Base-by-base conservation (phyloP, 1,140 invertebrate species). In the Drosophila trapezifrons region DNA sequence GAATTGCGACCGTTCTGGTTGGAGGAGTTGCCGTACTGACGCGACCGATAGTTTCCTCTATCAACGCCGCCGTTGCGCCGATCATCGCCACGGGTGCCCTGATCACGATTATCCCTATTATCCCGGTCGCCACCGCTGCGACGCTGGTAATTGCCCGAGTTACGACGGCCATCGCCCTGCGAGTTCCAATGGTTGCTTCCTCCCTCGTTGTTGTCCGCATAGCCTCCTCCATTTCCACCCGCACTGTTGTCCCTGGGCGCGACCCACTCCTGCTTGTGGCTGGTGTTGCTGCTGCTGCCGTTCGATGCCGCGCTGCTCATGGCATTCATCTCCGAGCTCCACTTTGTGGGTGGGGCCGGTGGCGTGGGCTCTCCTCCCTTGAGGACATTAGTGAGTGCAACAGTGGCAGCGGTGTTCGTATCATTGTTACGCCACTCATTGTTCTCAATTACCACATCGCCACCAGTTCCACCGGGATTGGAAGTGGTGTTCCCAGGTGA, bases 241-340 rank as follows among this genome's bases (percentile, higher is more conserved):
- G 59, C 71, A 40, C 77, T 80, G 27, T 90, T 75, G 54, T 91
- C 90, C 9, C 85, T 73, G 22, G 70, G 80, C 9, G 85, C 67
- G 9, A 82, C 67, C 90, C 90, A 91, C 27, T 91, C 90, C 47
- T 90, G 90, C 46, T 91, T 91, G 47, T 56, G 55, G 37, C 81
- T 74, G 54, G 62, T 84, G 81, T 65, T 59, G 54, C 75, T 74
- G 46, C 77, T 75, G 72, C 72, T 82, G 52, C 78, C 74, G 43
- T 80, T 90, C 0, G 82, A 79, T 12, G 79, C 76, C 2, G 83
- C 72, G 1, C 77, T 77, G 35, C 76, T 80, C 76, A 90, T 69
- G n/a, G 90, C 78, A 64, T 91, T 91, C 78, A 92, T 86, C 37
- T 92, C 91, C 4, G 78, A 83, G 70, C 90, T 92, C 91, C 91